Conservation (phyloP, 1,140 invertebrate species). For the Sitodiplosis mosellana region DNA sequence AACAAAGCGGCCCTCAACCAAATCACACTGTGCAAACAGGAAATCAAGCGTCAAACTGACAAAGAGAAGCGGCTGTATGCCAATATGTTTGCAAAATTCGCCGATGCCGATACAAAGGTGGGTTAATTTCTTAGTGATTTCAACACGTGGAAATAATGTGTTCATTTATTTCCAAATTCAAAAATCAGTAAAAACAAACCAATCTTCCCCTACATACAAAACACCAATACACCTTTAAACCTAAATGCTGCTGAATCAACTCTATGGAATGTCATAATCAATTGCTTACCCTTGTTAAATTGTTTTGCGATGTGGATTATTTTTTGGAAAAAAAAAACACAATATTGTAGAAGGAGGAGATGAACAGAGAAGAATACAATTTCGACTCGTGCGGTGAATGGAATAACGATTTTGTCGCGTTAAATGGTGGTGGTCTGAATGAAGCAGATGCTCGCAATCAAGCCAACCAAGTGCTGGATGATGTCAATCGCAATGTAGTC, state of each 20-base stretch:
- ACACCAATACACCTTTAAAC: background rate
- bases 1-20: conserved; percentile 64
- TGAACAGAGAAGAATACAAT: conserved; percentile 39
- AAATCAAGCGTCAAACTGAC: conserved; percentile 53
- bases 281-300: too few relatives aligned
- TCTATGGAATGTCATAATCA: background rate
- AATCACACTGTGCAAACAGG: conserved; percentile 47
- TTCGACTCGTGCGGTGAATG: conserved; percentile 45
- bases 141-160: background rate
- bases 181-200: background rate
- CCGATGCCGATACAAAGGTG: conserved; percentile 61
- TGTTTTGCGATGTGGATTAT: too few relatives aligned
- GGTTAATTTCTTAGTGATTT: conserved; percentile 4
- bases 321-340: background rate
- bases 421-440: conserved; percentile 43
- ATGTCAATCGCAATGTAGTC: conserved; percentile 18
- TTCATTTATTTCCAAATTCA: background rate
- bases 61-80: conserved; percentile 81
- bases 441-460: conserved; percentile 28
- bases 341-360: conserved; percentile 31
- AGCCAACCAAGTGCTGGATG: conserved; percentile 16
- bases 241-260: background rate
- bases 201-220: background rate
- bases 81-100: conserved; percentile 89
- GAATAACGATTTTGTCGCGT: conserved; percentile 37